phyloP scores from a whole-genome alignment of 92 coral and sea anemone species.

The Parazoanthus darwini region DNA sequence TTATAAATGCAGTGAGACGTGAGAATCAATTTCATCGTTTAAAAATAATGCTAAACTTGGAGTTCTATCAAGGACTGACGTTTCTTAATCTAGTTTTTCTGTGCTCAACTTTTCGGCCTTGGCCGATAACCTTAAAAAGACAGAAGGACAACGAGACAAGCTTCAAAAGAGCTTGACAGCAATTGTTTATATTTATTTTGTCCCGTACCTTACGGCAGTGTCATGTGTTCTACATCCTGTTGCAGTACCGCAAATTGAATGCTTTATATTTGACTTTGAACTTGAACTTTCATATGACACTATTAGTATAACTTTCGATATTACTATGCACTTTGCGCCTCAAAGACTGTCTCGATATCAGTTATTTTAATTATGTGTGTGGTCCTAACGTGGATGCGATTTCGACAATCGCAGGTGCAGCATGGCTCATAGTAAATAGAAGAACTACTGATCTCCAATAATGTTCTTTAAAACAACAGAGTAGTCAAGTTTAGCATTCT shows the following conservation, averaged over 20 bases:
- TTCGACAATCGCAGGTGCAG: too few species aligned
- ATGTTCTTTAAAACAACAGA: too few species aligned
- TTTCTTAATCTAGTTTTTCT: too few species aligned
- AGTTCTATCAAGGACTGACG: too few species aligned
- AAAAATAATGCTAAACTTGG: too few species aligned
- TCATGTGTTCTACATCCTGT: neutral
- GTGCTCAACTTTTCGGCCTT: too few species aligned
- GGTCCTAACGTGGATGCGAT: neutral
- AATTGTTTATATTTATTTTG: neutral
- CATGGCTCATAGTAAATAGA: too few species aligned
- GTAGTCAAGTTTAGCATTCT: neutral
- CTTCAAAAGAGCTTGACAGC: neutral
- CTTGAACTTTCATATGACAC: neutral
- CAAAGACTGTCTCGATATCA: neutral
- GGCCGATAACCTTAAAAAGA: neutral
- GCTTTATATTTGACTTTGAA: slow-evolving; percentile 1
- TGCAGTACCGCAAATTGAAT: neutral
- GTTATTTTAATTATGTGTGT: neutral
- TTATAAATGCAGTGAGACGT: too few species aligned
- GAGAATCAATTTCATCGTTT: too few species aligned
- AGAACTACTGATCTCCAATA: too few species aligned
- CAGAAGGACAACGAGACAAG: neutral
- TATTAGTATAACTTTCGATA: neutral
- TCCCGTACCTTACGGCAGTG: neutral
- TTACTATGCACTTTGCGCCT: neutral